Conservation (phyloP, 1,140 invertebrate species). For the Oreohelix idahoensis region DNA sequence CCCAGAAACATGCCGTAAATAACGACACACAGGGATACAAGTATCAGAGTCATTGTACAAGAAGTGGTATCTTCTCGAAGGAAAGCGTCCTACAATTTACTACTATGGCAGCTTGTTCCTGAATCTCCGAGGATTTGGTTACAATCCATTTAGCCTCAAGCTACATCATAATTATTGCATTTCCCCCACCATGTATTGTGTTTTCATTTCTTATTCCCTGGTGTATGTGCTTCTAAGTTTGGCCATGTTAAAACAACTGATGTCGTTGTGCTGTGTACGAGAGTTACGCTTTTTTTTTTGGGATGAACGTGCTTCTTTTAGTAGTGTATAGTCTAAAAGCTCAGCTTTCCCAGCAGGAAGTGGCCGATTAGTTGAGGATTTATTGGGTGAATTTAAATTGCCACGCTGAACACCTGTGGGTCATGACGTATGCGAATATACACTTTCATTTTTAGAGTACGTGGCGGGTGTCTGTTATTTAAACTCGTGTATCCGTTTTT, state of each 20-base stretch:
- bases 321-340: neutral
- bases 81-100: neutral
- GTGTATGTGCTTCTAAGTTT: no score
- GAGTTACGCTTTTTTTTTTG: no score
- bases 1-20: neutral
- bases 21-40: neutral
- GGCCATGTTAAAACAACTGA: no score
- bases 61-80: neutral
- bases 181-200: neutral
- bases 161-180: neutral
- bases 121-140: neutral
- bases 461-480: no score
- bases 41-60: neutral
- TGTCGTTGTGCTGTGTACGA: no score
- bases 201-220: neutral
- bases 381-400: neutral
- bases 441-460: no score
- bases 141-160: neutral
- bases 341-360: neutral
- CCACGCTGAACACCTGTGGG: neutral
- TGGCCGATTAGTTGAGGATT: neutral
- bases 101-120: neutral
- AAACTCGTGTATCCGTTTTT: no score
- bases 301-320: neutral
- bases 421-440: neutral